Percentiles rank a stretch among this genome's conserved stretches.
Evolutionary conservation across 2,113 vertebrate species (phyloP).

Genomic region (Phaethon lepturus): DNA sequence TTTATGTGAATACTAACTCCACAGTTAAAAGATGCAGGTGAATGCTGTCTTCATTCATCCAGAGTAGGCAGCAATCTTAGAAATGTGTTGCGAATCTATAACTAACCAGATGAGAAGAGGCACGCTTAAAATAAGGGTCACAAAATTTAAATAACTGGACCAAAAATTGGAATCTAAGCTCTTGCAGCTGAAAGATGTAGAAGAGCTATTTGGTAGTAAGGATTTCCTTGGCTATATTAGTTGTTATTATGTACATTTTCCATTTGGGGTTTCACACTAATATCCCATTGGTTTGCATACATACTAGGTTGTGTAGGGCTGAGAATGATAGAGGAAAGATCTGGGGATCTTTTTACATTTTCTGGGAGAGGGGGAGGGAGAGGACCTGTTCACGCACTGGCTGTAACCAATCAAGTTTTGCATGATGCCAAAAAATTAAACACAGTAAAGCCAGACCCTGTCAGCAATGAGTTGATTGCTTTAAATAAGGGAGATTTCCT

Average conservation of each 20-base stretch:
- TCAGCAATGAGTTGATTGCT: conserved; percentile 84
- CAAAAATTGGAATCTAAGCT: neutral
- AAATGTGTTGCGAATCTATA: neutral
- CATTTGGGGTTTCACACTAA: conserved; percentile 10
- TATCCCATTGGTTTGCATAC: conserved; percentile 24
- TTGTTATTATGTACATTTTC: conserved; percentile 32
- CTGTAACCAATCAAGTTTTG: conserved; percentile 81
- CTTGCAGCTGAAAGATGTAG: neutral
- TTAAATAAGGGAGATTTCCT: conserved; percentile 89
- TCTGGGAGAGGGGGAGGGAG: neutral
- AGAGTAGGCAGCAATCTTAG: neutral
- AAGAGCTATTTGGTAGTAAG: neutral
- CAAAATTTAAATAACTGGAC: neutral
- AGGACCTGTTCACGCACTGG: conserved; percentile 62
- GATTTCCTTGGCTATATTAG: neutral
- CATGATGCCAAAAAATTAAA: conserved; percentile 84
- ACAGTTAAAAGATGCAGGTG: neutral
- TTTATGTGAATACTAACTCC: neutral
- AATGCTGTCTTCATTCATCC: neutral
- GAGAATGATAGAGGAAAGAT: conserved; percentile 44
- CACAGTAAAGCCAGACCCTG: conserved; percentile 79
- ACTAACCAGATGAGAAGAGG: neutral
- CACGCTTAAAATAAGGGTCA: neutral
- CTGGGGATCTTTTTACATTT: conserved; percentile 49
- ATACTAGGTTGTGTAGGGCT: neutral